These are phyloP conservation scores for Podarcis muralis DNA, from an alignment of 2,113 vertebrate genomes.

Conservation along the genomic window DNA sequence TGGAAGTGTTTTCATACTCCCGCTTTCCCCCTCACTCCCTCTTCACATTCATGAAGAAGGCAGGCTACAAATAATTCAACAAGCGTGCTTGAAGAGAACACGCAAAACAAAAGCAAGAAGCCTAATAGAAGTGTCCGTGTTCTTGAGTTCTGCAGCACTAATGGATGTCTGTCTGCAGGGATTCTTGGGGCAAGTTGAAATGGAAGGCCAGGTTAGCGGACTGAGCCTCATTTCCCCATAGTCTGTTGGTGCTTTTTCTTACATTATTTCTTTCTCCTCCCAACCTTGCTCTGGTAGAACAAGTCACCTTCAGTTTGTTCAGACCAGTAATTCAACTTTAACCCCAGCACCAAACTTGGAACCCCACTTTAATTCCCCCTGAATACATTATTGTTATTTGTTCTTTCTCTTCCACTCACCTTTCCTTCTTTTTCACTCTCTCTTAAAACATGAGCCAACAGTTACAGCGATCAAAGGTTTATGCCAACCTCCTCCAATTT, in stretches of 20 bases:
- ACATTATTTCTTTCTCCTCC: background rate
- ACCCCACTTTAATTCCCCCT: background rate
- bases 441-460: no score
- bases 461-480: no score
- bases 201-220: constrained; percentile 53
- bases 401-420: no score
- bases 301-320: background rate
- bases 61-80: constrained; percentile 52
- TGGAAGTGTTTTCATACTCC: background rate
- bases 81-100: constrained; percentile 47
- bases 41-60: constrained; percentile 37
- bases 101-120: constrained; percentile 46
- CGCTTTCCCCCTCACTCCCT: background rate
- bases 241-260: constrained; percentile 14
- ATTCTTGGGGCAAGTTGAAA: constrained; percentile 63
- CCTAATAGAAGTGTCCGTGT: constrained; percentile 50
- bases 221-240: constrained; percentile 17
- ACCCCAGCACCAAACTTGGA: no score
- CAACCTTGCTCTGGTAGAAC: background rate
- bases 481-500: no score
- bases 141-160: constrained; percentile 57
- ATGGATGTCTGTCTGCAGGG: constrained; percentile 53
- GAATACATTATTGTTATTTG: background rate
- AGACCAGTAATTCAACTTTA: no score
- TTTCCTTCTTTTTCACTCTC: no score